Percentiles rank a stretch among this genome's conserved stretches.
These are phyloP conservation scores for Riptortus pedestris DNA, from an alignment of 1,140 invertebrate genomes.

Conservation along the genomic window DNA sequence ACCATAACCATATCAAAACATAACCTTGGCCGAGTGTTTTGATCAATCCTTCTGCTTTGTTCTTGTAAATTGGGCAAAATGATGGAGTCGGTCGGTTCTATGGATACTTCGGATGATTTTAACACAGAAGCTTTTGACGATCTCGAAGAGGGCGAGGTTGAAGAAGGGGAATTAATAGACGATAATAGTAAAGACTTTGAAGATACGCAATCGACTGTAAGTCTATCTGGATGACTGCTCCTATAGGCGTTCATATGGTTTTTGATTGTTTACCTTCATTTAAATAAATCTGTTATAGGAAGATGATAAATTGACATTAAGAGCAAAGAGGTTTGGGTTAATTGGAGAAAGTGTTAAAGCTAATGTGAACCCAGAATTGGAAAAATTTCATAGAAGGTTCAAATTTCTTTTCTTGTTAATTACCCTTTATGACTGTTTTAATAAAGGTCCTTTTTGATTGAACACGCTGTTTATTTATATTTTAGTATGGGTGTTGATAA, in stretches of 20 bases:
- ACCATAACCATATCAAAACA: too few relatives aligned
- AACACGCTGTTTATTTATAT: not conserved
- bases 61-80: not conserved
- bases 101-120: too few relatives aligned
- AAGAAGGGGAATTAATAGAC: conserved; percentile 26
- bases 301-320: conserved; percentile 4
- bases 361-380: not conserved
- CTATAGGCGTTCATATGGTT: not conserved
- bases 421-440: not conserved
- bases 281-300: not conserved
- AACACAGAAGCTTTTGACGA: not conserved
- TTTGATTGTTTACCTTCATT: too few relatives aligned
- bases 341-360: not conserved
- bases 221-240: not conserved
- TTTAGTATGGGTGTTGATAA: conserved; percentile 38
- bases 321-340: conserved; percentile 14
- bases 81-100: not conserved
- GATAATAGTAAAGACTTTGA: conserved; percentile 12
- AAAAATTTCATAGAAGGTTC: conserved; percentile 10
- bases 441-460: not conserved
- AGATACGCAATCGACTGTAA: not conserved
- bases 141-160: conserved; percentile 15
- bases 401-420: not conserved
- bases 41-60: not conserved
- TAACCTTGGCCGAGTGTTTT: conserved; percentile 1